Conservation (phyloP, 2,888 invertebrate species). For the Sycophila texana region DNA sequence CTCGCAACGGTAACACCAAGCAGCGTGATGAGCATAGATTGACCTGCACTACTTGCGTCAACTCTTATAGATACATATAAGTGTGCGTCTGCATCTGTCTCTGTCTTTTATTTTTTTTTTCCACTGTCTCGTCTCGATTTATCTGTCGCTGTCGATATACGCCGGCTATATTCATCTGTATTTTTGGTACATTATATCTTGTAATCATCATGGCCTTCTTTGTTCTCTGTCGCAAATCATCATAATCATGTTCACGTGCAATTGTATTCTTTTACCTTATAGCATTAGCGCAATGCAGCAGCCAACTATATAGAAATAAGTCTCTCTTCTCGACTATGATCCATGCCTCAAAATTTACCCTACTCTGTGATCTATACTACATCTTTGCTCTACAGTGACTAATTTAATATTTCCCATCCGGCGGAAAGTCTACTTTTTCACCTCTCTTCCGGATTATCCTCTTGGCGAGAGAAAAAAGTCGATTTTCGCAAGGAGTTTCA, state of each 20-base stretch:
- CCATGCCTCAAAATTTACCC: no score
- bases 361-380: no score
- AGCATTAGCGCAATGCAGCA: constrained; percentile 48
- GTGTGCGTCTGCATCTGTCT: constrained; percentile 45
- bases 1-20: constrained; percentile 3
- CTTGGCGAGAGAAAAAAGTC: neutral
- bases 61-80: constrained; percentile 17
- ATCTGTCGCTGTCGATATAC: constrained; percentile 30
- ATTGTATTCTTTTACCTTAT: constrained; percentile 31
- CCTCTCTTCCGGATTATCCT: no score
- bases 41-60: constrained; percentile 9
- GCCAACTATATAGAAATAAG: constrained; percentile 20
- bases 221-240: constrained; percentile 47
- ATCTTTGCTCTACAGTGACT: neutral
- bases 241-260: constrained; percentile 35
- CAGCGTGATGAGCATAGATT: constrained; percentile 13
- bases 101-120: constrained; percentile 38
- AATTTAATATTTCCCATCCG: neutral
- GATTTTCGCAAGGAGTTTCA: constrained; percentile 31
- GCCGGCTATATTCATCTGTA: constrained; percentile 33
- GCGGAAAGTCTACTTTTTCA: constrained; percentile 14
- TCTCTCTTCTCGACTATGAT: no score
- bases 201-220: constrained; percentile 26
- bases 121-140: constrained; percentile 48
- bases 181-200: constrained; percentile 25